A percentile compares a stretch with the other conserved stretches of the same genome.
These are phyloP conservation scores for Mechanitis messenoides DNA, from an alignment of 2,888 invertebrate genomes.

Conservation along the genomic window DNA sequence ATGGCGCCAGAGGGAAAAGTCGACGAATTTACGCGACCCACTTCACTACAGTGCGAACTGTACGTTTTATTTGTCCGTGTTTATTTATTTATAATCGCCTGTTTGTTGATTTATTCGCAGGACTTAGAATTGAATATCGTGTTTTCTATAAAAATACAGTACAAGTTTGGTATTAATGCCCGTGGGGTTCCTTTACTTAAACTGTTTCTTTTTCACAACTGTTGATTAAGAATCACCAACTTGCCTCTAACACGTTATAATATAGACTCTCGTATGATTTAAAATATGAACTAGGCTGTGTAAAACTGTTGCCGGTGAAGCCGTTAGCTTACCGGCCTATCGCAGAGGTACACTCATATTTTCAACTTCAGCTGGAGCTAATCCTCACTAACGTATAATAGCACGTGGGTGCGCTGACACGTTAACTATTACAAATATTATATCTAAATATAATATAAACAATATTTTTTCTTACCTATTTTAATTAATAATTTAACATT, in stretches of 20 bases:
- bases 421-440: constrained; percentile 15
- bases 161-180: too few species aligned
- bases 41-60: constrained; percentile 11
- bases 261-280: constrained; percentile 10
- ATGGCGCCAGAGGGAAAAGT: constrained; percentile 23
- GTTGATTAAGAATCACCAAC: too few species aligned
- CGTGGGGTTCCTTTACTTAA: too few species aligned
- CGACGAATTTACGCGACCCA: constrained; percentile 17
- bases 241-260: constrained; percentile 1
- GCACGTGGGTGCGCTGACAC: constrained; percentile 10
- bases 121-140: not conserved
- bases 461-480: too few species aligned
- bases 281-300: not conserved
- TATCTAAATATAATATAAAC: not conserved
- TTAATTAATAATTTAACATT: too few species aligned
- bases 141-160: not conserved
- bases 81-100: constrained; percentile 7
- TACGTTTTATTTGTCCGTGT: not conserved
- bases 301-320: constrained; percentile 16
- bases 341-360: constrained; percentile 27
- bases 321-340: constrained; percentile 24
- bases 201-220: too few species aligned
- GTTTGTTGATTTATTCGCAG: not conserved
- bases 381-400: constrained; percentile 17
- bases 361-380: constrained; percentile 19